Conservation (phyloP, 2,888 invertebrate genomes). For the Folsomia manolachei region DNA sequence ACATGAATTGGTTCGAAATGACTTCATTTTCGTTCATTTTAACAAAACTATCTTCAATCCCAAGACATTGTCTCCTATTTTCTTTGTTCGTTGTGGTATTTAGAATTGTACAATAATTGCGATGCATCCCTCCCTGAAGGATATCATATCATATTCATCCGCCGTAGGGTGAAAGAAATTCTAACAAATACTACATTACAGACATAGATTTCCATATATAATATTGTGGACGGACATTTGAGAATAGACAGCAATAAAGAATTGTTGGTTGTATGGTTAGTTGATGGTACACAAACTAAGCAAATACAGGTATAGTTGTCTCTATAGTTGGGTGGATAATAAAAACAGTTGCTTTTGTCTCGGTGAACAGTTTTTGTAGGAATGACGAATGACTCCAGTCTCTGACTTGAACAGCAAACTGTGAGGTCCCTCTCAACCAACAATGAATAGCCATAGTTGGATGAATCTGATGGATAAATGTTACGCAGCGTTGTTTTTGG, state of each 20-base stretch:
- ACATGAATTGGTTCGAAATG: neutral
- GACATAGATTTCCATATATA: too few species aligned
- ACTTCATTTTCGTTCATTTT: constrained; percentile 6
- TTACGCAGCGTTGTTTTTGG: too few species aligned
- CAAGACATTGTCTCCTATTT: neutral
- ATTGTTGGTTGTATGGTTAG: neutral
- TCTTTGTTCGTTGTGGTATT: neutral
- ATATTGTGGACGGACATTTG: neutral
- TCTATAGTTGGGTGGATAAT: neutral
- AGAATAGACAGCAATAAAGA: neutral
- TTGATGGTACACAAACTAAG: neutral
- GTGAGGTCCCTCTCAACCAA: too few species aligned
- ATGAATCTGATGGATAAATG: too few species aligned
- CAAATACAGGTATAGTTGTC: too few species aligned
- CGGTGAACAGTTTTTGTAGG: neutral
- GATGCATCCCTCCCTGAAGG: neutral
- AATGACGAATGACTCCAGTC: constrained; percentile 2
- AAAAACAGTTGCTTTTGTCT: constrained; percentile 8
- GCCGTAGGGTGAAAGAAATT: neutral
- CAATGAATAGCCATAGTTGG: too few species aligned
- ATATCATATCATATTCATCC: too few species aligned
- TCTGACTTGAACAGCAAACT: neutral
- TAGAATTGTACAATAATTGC: neutral
- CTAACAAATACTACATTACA: too few species aligned
- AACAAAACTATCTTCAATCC: neutral